phyloP scores from a whole-genome alignment of 2,888 invertebrate genomes.

The Lampropteryx suffumata region DNA sequence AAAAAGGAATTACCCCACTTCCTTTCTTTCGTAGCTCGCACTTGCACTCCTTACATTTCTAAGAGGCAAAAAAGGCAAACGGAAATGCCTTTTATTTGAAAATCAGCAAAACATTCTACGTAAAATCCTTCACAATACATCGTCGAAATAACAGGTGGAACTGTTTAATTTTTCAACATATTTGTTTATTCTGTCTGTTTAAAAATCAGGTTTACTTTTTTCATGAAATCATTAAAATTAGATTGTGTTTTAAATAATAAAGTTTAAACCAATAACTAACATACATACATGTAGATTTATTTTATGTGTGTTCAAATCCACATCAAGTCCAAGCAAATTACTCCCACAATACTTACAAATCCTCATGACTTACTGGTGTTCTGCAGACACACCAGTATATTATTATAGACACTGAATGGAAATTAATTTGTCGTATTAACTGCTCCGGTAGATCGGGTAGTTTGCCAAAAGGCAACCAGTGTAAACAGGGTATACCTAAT shows the following conservation, averaged over 20 bases:
- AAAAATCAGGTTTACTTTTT: too few relatives aligned
- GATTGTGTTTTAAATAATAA: too few relatives aligned
- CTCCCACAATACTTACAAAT: constrained; percentile 34
- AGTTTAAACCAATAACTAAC: too few relatives aligned
- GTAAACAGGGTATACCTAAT: constrained; percentile 72
- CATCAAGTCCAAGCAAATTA: constrained; percentile 31
- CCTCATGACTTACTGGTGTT: constrained; percentile 36
- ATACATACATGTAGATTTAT: too few relatives aligned
- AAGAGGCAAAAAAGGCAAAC: constrained; percentile 6
- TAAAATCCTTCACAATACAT: neutral
- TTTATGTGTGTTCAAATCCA: too few relatives aligned
- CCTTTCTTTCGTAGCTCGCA: constrained; percentile 34
- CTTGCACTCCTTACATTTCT: constrained; percentile 26
- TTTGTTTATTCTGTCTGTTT: too few relatives aligned
- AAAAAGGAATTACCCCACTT: constrained; percentile 36
- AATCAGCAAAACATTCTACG: neutral
- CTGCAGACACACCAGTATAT: constrained; percentile 43
- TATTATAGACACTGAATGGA: constrained; percentile 52
- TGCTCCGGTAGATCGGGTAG: constrained; percentile 49
- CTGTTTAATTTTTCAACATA: neutral
- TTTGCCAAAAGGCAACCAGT: constrained; percentile 64
- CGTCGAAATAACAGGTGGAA: neutral
- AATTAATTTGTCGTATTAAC: constrained; percentile 60
- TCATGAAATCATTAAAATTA: too few relatives aligned
- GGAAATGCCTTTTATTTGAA: constrained; percentile 2